A percentile compares a stretch with the other conserved stretches of the same genome.
Conservation (phyloP, 1,140 invertebrate genomes). For the Heterodera carotae region DNA sequence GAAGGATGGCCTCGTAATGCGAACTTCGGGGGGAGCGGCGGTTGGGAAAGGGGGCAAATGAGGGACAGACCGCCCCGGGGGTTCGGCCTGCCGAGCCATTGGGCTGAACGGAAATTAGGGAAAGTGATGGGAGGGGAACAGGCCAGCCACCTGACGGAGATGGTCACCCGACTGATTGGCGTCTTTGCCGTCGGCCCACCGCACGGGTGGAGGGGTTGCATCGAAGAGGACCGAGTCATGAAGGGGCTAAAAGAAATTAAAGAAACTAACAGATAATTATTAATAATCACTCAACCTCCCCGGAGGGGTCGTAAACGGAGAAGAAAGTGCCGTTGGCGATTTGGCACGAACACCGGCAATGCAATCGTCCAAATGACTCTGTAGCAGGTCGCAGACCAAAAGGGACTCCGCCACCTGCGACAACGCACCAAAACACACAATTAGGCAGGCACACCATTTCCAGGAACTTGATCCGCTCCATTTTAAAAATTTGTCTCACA, state of each 20-base stretch:
- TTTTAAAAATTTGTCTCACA: no score
- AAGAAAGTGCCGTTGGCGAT: constrained; percentile 43
- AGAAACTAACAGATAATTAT: background rate
- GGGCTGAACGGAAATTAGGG: constrained; percentile 2
- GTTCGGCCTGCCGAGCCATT: constrained; percentile 23
- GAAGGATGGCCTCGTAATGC: constrained; percentile 3
- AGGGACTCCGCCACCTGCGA: constrained; percentile 42
- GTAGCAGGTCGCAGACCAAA: constrained; percentile 48
- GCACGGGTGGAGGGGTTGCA: constrained; percentile 13
- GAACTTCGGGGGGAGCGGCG: constrained; percentile 6
- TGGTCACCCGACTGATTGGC: constrained; percentile 22
- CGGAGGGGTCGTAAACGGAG: constrained; percentile 37
- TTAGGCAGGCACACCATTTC: no score
- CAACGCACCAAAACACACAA: no score
- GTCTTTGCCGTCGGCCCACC: background rate
- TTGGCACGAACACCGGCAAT: constrained; percentile 45
- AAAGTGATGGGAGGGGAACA: background rate
- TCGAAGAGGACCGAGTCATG: constrained; percentile 28
- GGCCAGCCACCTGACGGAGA: background rate
- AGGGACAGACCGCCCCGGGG: background rate
- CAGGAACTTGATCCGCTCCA: no score
- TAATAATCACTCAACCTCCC: no score
- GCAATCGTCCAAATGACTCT: constrained; percentile 41
- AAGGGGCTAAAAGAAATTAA: constrained; percentile 26
- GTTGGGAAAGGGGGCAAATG: background rate